phyloP scores from a whole-genome alignment of 2,888 invertebrate species.

The Schizotus pectinicornis region DNA sequence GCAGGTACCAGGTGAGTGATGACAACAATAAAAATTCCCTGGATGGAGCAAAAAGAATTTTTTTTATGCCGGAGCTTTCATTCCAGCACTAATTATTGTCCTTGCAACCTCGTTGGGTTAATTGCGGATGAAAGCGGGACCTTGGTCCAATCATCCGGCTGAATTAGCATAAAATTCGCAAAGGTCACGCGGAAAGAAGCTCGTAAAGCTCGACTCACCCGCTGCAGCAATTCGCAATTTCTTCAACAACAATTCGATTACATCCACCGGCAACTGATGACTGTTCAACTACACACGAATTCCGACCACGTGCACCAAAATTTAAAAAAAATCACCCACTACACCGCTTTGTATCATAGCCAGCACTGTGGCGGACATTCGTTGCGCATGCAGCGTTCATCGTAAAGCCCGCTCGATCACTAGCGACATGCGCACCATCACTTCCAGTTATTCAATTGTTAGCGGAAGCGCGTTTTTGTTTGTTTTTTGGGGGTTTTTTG shows the following conservation, averaged over 20 bases:
- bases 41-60: too few species aligned
- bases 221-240: neutral
- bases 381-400: constrained; percentile 42
- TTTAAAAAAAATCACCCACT: constrained; percentile 43
- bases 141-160: neutral
- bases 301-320: constrained; percentile 41
- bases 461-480: neutral
- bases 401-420: constrained; percentile 45
- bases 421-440: constrained; percentile 35
- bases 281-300: constrained; percentile 24
- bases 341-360: constrained; percentile 43
- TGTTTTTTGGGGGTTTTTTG: neutral
- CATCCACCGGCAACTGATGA: neutral
- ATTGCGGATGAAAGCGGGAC: neutral
- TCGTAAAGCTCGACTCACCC: constrained; percentile 14
- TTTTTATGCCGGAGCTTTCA: too few species aligned
- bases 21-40: too few species aligned
- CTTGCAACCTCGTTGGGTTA: neutral
- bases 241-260: too few species aligned
- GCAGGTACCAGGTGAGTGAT: too few species aligned
- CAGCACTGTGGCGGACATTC: constrained; percentile 41
- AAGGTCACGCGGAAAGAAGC: constrained; percentile 1
- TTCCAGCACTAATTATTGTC: too few species aligned
- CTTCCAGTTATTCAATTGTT: constrained; percentile 18
- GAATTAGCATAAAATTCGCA: neutral